These are phyloP conservation scores for Sebastes minor DNA, from an alignment of 2,797 vertebrate species.

Conservation along the genomic window DNA sequence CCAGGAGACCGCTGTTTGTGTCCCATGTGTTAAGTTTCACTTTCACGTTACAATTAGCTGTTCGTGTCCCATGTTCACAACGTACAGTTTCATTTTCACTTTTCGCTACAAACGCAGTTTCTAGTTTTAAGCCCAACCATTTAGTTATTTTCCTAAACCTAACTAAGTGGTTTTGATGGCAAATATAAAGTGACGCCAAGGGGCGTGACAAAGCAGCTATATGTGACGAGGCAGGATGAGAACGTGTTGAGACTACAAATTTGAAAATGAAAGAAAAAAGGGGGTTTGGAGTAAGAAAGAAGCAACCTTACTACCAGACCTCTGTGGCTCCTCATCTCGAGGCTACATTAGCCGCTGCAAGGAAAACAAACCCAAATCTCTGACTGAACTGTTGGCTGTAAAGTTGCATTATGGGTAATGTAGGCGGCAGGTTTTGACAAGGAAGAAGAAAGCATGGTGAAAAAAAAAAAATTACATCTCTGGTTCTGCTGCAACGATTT, in stretches of 20 bases:
- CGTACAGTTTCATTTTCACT: too few relatives aligned
- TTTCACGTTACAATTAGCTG: too few relatives aligned
- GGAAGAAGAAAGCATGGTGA: neutral
- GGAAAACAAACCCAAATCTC: neutral
- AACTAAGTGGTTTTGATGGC: too few relatives aligned
- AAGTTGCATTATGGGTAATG: neutral
- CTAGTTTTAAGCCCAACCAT: too few relatives aligned
- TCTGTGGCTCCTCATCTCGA: neutral
- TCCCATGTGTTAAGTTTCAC: too few relatives aligned
- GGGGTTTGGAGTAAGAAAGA: neutral
- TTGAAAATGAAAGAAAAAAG: neutral
- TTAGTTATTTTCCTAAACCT: too few relatives aligned
- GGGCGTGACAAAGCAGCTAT: too few relatives aligned
- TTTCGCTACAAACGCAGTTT: too few relatives aligned
- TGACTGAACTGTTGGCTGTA: neutral
- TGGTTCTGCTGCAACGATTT: neutral
- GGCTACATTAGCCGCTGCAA: neutral
- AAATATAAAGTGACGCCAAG: too few relatives aligned
- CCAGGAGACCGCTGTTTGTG: too few relatives aligned
- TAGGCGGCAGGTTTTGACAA: too few relatives aligned
- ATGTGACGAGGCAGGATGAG: neutral
- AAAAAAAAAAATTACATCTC: neutral
- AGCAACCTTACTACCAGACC: neutral
- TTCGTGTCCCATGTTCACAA: too few relatives aligned
- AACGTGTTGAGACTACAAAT: neutral